Percentiles rank a stretch among this genome's conserved stretches.
Conservation (phyloP, 1,140 invertebrate species). For the Myzus persicae region DNA sequence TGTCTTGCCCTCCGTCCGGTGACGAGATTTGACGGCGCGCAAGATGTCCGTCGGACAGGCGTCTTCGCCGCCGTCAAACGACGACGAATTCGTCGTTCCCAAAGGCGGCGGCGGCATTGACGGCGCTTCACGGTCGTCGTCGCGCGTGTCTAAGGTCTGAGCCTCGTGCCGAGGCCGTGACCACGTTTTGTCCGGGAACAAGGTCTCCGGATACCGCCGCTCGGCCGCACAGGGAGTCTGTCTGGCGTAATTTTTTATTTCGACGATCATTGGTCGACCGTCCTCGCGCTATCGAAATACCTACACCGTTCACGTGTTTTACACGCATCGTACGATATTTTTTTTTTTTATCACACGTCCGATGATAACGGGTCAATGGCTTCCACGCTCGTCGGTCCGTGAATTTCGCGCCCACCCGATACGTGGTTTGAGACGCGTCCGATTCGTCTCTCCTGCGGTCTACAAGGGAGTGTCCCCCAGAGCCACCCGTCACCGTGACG, state of each 20-base stretch:
- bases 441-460: background rate
- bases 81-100: background rate
- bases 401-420: background rate
- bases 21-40: background rate
- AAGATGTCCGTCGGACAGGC: background rate
- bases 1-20: background rate
- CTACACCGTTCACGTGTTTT: conserved; percentile 33
- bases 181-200: background rate
- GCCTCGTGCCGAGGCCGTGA: background rate
- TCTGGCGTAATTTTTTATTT: background rate
- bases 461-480: background rate
- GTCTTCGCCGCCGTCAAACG: too few species aligned
- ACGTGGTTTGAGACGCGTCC: background rate
- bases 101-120: background rate
- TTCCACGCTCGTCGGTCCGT: background rate
- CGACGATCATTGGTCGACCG: background rate
- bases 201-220: background rate
- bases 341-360: background rate
- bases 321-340: conserved; percentile 11
- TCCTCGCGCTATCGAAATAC: too few species aligned
- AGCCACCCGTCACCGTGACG: too few species aligned
- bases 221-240: rapidly evolving
- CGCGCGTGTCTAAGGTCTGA: background rate
- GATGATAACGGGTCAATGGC: conserved; percentile 46
- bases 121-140: background rate